These are phyloP conservation scores for Abrostola tripartita DNA, from an alignment of 2,888 invertebrate genomes.

Conservation along the genomic window DNA sequence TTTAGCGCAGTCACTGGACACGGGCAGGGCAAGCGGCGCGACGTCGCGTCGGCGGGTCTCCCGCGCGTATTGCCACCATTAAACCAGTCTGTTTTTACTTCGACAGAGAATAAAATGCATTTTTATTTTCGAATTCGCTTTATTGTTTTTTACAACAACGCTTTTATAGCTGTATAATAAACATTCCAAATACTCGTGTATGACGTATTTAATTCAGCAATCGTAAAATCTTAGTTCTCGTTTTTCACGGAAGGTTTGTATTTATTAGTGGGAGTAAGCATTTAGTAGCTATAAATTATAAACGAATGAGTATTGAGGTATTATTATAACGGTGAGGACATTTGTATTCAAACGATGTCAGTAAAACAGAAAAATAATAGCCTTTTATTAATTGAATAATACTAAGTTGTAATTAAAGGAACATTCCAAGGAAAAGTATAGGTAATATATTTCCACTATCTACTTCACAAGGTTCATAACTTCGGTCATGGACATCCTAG, in stretches of 20 bases:
- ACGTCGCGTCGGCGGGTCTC: slow-evolving; percentile 41
- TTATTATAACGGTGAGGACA: too few relatives aligned
- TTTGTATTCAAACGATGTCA: too few relatives aligned
- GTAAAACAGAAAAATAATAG: too few relatives aligned
- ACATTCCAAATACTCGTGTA: slow-evolving; percentile 48
- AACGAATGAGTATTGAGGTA: too few relatives aligned
- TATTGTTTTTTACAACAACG: slow-evolving; percentile 69
- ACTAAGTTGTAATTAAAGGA: too few relatives aligned
- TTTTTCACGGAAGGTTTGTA: slow-evolving; percentile 14
- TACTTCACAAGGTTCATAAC: too few relatives aligned
- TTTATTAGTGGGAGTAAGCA: slow-evolving; percentile 8
- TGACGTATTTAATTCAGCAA: slow-evolving; percentile 47
- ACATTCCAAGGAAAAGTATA: too few relatives aligned
- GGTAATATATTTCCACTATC: too few relatives aligned
- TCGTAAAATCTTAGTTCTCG: slow-evolving; percentile 50
- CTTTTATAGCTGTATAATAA: slow-evolving; percentile 65
- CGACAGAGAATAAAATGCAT: slow-evolving; percentile 69
- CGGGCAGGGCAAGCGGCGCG: slow-evolving; percentile 24
- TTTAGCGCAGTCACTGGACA: slow-evolving; percentile 51
- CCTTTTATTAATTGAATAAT: too few relatives aligned
- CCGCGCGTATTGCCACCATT: slow-evolving; percentile 67
- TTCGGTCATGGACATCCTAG: too few relatives aligned
- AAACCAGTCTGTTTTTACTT: slow-evolving; percentile 70
- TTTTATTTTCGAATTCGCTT: slow-evolving; percentile 72
- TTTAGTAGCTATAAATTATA: neutral